Evolutionary conservation across 2,113 vertebrate species (phyloP).

Genomic region (Corythaeola cristata): DNA sequence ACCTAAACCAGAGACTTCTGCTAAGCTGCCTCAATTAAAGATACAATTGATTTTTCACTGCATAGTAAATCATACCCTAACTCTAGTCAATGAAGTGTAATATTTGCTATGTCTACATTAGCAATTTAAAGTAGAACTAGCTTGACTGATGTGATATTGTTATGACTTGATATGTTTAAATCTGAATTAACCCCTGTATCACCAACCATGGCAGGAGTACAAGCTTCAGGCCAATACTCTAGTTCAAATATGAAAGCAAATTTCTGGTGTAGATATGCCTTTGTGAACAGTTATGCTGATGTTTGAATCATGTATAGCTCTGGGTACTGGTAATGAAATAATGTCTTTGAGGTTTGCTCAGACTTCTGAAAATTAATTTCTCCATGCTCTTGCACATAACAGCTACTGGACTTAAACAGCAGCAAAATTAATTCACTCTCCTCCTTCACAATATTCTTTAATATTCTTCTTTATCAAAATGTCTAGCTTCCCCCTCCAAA

Average conservation of each 20-base stretch:
- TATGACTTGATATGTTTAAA: not conserved
- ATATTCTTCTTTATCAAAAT: not conserved
- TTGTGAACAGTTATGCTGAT: not conserved
- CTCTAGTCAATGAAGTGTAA: not conserved
- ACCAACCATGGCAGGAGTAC: not conserved
- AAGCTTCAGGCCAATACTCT: not conserved
- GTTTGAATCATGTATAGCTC: not conserved
- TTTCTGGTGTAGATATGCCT: not conserved
- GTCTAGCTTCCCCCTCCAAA: rapidly evolving
- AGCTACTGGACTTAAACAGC: not conserved
- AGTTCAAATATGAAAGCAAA: not conserved
- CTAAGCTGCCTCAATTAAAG: not conserved
- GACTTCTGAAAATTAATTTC: not conserved
- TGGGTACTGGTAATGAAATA: not conserved
- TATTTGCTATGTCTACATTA: not conserved
- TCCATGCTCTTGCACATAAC: not conserved
- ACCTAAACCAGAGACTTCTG: not conserved
- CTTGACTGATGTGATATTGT: not conserved
- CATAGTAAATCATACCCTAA: not conserved
- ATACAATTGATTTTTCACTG: not conserved
- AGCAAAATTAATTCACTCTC: not conserved
- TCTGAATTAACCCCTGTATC: not conserved
- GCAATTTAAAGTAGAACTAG: not conserved
- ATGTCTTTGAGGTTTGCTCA: not conserved
- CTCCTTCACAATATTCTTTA: not conserved